Evolutionary conservation across 2,888 invertebrate species (phyloP).

Genomic region (Caprella mutica): DNA sequence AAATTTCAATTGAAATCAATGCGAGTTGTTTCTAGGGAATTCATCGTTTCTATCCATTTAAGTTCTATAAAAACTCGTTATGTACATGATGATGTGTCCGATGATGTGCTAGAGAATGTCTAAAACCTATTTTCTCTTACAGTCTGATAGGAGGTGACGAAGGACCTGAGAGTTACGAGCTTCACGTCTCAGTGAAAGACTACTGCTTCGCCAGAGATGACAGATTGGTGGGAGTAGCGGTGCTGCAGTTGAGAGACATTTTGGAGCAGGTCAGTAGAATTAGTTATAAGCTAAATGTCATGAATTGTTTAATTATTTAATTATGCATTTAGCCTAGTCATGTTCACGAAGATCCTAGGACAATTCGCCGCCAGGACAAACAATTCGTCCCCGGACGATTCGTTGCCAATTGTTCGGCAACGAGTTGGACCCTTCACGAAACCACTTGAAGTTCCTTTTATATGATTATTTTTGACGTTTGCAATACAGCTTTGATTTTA

Average conservation of each 20-base stretch:
- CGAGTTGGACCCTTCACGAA: background rate
- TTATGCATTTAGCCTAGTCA: too few relatives aligned
- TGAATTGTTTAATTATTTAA: too few relatives aligned
- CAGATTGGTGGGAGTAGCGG: slow-evolving; percentile 89
- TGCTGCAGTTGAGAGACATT: slow-evolving; percentile 91
- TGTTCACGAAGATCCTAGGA: too few relatives aligned
- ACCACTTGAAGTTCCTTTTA: background rate
- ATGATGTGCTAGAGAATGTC: background rate
- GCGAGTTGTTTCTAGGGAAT: too few relatives aligned
- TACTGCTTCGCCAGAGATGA: slow-evolving; percentile 98
- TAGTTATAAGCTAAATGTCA: too few relatives aligned
- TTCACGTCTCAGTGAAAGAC: slow-evolving; percentile 96
- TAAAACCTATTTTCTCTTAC: slow-evolving; percentile 37
- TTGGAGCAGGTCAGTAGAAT: slow-evolving; percentile 81
- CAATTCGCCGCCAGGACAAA: background rate
- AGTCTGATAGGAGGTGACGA: slow-evolving; percentile 97
- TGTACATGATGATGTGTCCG: too few relatives aligned
- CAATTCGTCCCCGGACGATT: too few relatives aligned
- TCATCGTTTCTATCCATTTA: too few relatives aligned
- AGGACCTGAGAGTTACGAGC: slow-evolving; percentile 86
- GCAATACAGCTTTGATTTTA: background rate
- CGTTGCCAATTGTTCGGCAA: background rate
- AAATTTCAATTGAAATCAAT: background rate
- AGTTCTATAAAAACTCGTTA: too few relatives aligned
- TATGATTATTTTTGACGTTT: background rate